A percentile compares a stretch with the other conserved stretches of the same genome.
These are phyloP conservation scores for Phrynosoma platyrhinos DNA, from an alignment of 2,113 vertebrate genomes.

Conservation along the genomic window DNA sequence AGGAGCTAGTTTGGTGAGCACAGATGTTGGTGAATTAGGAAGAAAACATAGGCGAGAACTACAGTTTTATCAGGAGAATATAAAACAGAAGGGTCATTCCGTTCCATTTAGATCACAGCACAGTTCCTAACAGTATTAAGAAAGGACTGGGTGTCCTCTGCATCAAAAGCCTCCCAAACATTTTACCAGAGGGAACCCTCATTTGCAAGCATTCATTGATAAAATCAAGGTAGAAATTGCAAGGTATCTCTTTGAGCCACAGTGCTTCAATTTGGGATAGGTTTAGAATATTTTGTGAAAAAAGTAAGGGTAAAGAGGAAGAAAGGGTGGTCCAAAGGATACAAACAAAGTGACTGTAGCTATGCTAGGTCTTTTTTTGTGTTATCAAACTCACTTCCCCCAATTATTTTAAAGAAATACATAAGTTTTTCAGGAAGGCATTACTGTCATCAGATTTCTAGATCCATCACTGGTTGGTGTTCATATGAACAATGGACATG, in stretches of 20 bases:
- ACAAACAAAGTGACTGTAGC: background rate
- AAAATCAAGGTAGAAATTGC: background rate
- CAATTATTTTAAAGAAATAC: no score
- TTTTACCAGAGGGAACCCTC: background rate
- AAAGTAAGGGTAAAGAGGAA: background rate
- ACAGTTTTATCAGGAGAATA: constrained; percentile 25
- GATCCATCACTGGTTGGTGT: background rate
- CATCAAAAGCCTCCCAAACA: background rate
- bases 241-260: background rate
- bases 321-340: fast-evolving
- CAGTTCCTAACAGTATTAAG: background rate
- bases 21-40: no score
- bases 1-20: background rate
- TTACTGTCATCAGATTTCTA: no score
- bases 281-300: background rate
- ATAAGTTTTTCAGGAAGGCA: no score
- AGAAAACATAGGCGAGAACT: constrained; percentile 24
- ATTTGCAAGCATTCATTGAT: background rate
- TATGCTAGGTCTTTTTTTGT: background rate
- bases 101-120: background rate
- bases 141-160: no score
- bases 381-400: background rate
- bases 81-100: background rate
- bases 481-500: background rate
- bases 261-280: background rate